A percentile compares a stretch with the other conserved stretches of the same genome.
Evolutionary conservation across 2,113 vertebrate species (phyloP).

Genomic region (Scomber scombrus): DNA sequence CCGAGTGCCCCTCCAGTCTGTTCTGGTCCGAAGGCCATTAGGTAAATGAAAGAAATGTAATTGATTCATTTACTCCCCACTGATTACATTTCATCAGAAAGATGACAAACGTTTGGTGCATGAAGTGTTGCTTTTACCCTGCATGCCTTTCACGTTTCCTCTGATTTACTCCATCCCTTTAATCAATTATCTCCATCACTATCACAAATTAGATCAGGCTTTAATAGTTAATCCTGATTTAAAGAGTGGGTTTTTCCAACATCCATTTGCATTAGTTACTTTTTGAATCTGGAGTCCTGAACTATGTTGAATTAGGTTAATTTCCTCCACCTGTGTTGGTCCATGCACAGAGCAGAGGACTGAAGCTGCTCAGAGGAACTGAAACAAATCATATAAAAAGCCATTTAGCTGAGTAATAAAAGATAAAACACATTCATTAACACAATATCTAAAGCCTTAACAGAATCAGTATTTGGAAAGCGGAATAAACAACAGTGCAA

Average conservation of each 20-base stretch:
- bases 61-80: constrained; percentile 12
- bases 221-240: not conserved
- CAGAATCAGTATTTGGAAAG: no score
- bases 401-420: not conserved
- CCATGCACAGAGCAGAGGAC: not conserved
- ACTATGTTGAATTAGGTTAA: not conserved
- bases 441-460: no score
- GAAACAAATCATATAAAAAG: not conserved
- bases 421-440: no score
- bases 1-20: not conserved
- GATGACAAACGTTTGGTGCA: not conserved
- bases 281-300: not conserved
- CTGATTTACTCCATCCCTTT: not conserved
- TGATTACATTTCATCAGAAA: constrained; percentile 22
- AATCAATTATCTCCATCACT: no score
- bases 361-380: not conserved
- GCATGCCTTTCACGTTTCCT: not conserved
- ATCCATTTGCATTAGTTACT: not conserved
- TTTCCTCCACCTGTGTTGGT: constrained; percentile 11
- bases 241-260: not conserved
- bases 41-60: constrained; percentile 22
- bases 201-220: not conserved
- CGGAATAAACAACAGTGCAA: no score
- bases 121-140: not conserved
- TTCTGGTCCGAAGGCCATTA: constrained; percentile 14